Evolutionary conservation across 1,140 invertebrate genomes (phyloP), one percentile per base, ranked within the genome.

Genomic region (Mycetomoellerius zeteki): DNA sequence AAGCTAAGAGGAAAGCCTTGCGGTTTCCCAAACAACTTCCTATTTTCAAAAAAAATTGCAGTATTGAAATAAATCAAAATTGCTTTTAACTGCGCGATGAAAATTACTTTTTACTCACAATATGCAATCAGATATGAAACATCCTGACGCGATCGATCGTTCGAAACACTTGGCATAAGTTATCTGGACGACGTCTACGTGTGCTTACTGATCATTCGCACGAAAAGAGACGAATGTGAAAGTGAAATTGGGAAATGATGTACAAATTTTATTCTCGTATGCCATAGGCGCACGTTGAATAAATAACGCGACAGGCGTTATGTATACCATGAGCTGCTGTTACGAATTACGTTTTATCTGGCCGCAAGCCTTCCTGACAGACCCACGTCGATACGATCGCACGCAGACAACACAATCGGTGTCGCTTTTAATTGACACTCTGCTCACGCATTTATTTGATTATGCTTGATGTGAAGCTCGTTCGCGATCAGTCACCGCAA

Each of bases 201-300:
- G 62, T 56, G 30, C 21, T 19, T 27, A 24, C 19, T 65, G 78
- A n/a, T 73, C 19, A 27, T 82, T 73, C 54, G 67, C 77, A 65
- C 78, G 50, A 24, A 58, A 78, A 47, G 30, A 69, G 52, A 62
- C 24, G 62, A 78, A 85, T 69, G 86, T 85, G 88, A 87, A 87
- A 87, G 86, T 87, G 72, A 84, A 82, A 87, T 89, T 78, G 64
- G 56, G 65, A 76, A 78, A 88, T 81, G 75, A 84, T 84, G 78
- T 84, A 87, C 67, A 85, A 82, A 90, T 62, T 50, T 87, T 30
- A 62, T 56, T 33, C 47, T n/a, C 37, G 67, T 82, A 52, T 52
- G 72, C 77, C 71, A 47, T 19, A 50, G 54, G 37, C 60, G 30
- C 75, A 21, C 50, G 7, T 3, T 71, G 69, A 86, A 86, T 75